Evolutionary conservation across 2,113 vertebrate species (phyloP).

Genomic region (Polypterus bichir): DNA sequence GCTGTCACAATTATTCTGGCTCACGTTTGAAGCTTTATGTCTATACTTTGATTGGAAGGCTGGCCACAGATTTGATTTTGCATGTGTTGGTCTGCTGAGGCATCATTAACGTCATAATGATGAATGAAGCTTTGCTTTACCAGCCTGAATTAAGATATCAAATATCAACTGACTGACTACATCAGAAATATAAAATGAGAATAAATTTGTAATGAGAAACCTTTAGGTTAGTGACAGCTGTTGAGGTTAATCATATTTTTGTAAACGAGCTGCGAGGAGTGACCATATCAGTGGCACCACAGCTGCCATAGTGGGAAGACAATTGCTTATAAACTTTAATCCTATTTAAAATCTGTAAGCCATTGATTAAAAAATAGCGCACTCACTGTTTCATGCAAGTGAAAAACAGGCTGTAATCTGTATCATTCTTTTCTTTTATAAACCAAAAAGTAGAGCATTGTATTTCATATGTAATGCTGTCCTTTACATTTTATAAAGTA

Average conservation of each 20-base stretch:
- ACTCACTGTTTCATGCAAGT: not conserved
- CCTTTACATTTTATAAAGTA: no score
- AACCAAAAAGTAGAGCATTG: no score
- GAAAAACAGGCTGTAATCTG: not conserved
- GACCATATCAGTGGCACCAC: not conserved
- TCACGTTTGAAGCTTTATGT: not conserved
- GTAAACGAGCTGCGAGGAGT: not conserved
- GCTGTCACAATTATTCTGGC: not conserved
- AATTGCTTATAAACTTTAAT: slow-evolving; percentile 4
- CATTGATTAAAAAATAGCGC: not conserved
- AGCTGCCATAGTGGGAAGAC: not conserved
- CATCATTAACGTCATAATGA: slow-evolving; percentile 5
- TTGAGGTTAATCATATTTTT: slow-evolving; percentile 6
- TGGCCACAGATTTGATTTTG: slow-evolving; percentile 5
- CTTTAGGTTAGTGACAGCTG: slow-evolving; percentile 7
- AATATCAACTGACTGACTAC: slow-evolving; percentile 1
- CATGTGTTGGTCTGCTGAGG: not conserved
- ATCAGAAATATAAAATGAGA: slow-evolving; percentile 5
- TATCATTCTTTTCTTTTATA: no score
- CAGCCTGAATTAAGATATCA: slow-evolving; percentile 1
- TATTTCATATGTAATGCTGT: no score
- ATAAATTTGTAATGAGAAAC: slow-evolving; percentile 1
- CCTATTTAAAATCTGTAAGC: not conserved
- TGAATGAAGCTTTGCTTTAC: not conserved
- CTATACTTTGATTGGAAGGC: not conserved